Base-by-base conservation (phyloP, 2,113 vertebrate genomes). In the Sinocyclocheilus anophthalmus region DNA sequence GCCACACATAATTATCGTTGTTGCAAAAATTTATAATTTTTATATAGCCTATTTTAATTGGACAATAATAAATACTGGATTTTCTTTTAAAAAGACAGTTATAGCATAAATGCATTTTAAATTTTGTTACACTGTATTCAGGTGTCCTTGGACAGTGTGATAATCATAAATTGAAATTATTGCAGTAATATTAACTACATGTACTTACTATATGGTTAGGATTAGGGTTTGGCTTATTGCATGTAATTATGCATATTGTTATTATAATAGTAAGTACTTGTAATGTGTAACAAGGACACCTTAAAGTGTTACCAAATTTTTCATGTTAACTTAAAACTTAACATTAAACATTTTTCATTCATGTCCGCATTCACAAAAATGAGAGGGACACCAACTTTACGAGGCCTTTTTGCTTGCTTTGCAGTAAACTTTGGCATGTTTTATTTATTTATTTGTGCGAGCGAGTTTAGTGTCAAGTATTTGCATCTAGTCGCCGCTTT, bases 401-500 rank as follows among this genome's bases (percentile, higher is more conserved):
- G 9, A 9, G 24, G 75, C 3, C 24, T 77, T 42, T 80, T 42
- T 42, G 55, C 13, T 63, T 80, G 57, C 20, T 80, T 80, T 63
- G 77, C 39, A 24, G 42, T 45, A 65, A 81, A 81, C 59, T 63
- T 18, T 42, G 22, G 14, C 39, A 16, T 45, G 5, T 24, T 80
- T 4, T 80, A 39, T 61, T 50, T 69, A 33, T 84, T 84, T 59
- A 39, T 26, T n/a, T 72, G 65, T 22, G 10, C 50, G 75, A 20
- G 65, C n/a, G 48, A 26, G 63, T 85, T 70, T 77, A 20, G 53
- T 37, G 11, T 61, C 55, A 48, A 76, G 53, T 24, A 65, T 67
- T 53, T 87, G 83, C 61, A 53, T 76, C 73, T 86, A 39, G 13
- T 82, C 37, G 37, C 84, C 70, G 85, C 83, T 89, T 90, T 91